Evolutionary conservation across 2,888 invertebrate species (phyloP), one percentile per base, ranked within the genome.

Genomic region (Hololepta plana): DNA sequence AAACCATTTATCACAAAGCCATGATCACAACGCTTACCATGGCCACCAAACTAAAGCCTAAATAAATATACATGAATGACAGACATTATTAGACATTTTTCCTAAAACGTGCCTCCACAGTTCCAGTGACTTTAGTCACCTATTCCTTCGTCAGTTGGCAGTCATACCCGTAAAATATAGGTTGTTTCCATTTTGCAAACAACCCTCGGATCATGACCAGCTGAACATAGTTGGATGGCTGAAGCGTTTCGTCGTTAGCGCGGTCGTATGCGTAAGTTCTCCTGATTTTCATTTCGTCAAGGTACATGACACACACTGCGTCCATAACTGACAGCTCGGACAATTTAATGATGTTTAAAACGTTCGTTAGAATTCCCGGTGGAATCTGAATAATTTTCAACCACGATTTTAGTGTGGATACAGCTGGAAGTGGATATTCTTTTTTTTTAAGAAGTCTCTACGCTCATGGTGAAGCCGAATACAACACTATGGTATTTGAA

Each of bases 261-360:
- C 32, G 34, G 23, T 37, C 35, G 26, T 38, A 37, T 7, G 23
- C n/a, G 16, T 32, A 37, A 6, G 16, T 19, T 26, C 24, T 32
- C 16, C 24, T 20, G 8, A 36, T 20, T 32, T 38, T 38, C 16
- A 37, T 38, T 29, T 35, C 36, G 21, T 38, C 36, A 25, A 36
- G 36, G n/a, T 32, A 34, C 11, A 37, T 21, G 11, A 35, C 28
- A 20, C 33, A 34, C 11, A 35, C 12, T 32, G 33, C 35, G 12
- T 35, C 29, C n/a, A 29, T 22, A 4, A 21, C 12, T 20, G 14
- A 24, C 21, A 20, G 10, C 12, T 20, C 21, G 3, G 11, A 3
- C 5, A 20, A 12, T 20, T 20, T 20, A 7, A 20, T 20, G 10
- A 20, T 20, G 21, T 20, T 20, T 20, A n/a, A n/a, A n/a, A n/a